A percentile compares a stretch with the other conserved stretches of the same genome.
phyloP scores from a whole-genome alignment of 2,797 vertebrate genomes.

The Remorina albescens region DNA sequence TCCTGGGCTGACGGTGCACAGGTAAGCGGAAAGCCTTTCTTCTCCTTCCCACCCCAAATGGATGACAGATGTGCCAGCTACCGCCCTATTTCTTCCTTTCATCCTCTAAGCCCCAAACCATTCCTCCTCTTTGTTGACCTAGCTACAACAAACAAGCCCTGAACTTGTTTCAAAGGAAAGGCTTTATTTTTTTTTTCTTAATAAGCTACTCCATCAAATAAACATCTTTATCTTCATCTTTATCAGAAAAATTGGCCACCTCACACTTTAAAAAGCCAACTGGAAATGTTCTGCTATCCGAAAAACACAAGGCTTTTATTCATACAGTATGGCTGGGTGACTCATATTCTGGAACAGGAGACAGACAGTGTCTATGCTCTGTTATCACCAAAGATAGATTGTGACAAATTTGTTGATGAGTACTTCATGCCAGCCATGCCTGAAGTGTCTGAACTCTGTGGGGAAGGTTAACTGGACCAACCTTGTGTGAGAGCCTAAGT shows the following conservation, averaged over 20 bases:
- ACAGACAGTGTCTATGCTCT: constrained; percentile 50
- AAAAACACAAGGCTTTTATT: constrained; percentile 53
- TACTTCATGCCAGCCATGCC: constrained; percentile 45
- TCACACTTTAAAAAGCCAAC: constrained; percentile 27
- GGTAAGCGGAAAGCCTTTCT: constrained; percentile 70
- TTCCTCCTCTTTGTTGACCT: constrained; percentile 43
- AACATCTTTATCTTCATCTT: constrained; percentile 22
- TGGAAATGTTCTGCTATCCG: constrained; percentile 43
- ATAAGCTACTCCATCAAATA: constrained; percentile 21
- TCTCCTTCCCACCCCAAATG: constrained; percentile 50
- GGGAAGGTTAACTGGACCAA: constrained; percentile 34
- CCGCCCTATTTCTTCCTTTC: constrained; percentile 27
- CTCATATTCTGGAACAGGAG: constrained; percentile 57
- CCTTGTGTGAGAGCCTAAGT: constrained; percentile 20
- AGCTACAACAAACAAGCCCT: constrained; percentile 35
- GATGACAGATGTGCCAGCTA: constrained; percentile 61
- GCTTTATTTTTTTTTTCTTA: constrained; percentile 11
- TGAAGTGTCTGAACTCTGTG: constrained; percentile 39
- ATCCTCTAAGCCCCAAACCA: constrained; percentile 3
- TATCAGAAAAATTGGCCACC: constrained; percentile 31
- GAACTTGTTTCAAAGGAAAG: constrained; percentile 26
- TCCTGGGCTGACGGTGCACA: constrained; percentile 63
- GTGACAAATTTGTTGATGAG: constrained; percentile 59
- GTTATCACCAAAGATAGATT: constrained; percentile 59
- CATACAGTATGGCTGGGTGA: constrained; percentile 52